Conservation (phyloP, 2,888 invertebrate species). For the Ctenicera cuprea region DNA sequence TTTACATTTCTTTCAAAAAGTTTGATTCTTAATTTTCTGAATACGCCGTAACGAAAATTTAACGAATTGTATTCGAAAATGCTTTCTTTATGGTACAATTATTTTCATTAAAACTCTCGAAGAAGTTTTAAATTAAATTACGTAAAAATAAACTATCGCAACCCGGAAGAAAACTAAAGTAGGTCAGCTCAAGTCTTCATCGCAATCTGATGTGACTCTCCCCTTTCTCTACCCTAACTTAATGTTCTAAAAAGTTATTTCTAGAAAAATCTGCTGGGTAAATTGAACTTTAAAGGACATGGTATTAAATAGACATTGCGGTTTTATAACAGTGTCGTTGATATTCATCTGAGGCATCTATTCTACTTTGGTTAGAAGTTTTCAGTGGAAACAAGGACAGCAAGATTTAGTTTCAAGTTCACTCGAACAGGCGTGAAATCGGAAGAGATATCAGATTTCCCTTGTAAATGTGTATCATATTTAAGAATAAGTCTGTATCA, state of each 20-base stretch:
- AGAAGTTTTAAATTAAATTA: background rate
- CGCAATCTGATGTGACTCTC: conserved; percentile 4
- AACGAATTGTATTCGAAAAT: too few relatives aligned
- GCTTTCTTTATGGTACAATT: too few relatives aligned
- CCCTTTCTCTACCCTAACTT: background rate
- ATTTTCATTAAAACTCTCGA: too few relatives aligned
- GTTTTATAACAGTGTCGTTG: conserved; percentile 37
- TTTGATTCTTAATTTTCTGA: too few relatives aligned
- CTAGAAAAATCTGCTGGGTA: conserved; percentile 15
- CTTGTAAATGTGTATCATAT: background rate
- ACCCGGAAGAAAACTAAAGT: background rate
- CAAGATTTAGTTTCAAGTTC: conserved; percentile 25
- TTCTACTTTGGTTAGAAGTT: conserved; percentile 12
- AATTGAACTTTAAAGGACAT: conserved; percentile 29
- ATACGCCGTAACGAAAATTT: too few relatives aligned
- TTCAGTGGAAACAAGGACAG: conserved; percentile 18
- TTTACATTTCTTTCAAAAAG: too few relatives aligned
- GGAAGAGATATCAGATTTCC: conserved; percentile 11
- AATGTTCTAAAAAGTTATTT: conserved; percentile 2
- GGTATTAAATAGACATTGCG: conserved; percentile 31
- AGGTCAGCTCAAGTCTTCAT: background rate
- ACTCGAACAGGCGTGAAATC: background rate
- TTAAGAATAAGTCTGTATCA: too few relatives aligned
- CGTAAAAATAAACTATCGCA: background rate
- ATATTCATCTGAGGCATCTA: conserved; percentile 33